Conservation (phyloP, 2,797 vertebrate genomes). For the Odontamblyopus rebecca region DNA sequence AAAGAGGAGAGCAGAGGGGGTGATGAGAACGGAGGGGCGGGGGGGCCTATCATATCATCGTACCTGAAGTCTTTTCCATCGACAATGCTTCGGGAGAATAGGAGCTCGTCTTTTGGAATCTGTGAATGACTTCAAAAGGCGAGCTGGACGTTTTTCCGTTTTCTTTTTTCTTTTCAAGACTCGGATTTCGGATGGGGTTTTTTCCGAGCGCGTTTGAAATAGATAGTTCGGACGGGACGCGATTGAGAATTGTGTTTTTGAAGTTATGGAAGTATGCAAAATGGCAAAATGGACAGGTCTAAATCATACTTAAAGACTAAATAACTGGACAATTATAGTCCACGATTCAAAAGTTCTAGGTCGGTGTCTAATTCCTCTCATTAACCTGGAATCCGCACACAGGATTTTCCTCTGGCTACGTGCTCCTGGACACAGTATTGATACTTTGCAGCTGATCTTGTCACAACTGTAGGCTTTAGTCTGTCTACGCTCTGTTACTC, state of each 20-base stretch:
- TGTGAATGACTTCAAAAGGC: conserved; percentile 59
- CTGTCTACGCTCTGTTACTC: too few relatives aligned
- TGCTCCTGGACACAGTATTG: too few relatives aligned
- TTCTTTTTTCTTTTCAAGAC: background rate
- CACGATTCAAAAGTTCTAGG: too few relatives aligned
- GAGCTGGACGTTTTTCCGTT: background rate
- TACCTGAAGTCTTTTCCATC: conserved; percentile 57
- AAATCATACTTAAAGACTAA: background rate
- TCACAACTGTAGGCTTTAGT: too few relatives aligned
- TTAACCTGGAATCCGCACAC: too few relatives aligned
- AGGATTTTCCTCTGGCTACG: too few relatives aligned
- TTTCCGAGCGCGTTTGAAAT: background rate
- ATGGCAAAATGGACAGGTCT: background rate
- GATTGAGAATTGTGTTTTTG: background rate
- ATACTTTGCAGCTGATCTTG: too few relatives aligned
- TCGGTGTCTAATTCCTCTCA: too few relatives aligned
- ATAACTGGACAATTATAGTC: background rate
- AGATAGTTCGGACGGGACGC: background rate
- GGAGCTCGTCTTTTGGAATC: conserved; percentile 72
- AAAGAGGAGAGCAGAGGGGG: conserved; percentile 59
- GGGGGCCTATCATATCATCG: conserved; percentile 62
- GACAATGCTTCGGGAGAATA: conserved; percentile 78
- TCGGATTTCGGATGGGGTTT: background rate
- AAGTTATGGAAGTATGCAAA: background rate
- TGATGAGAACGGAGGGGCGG: conserved; percentile 68